Evolutionary conservation across 2,797 vertebrate genomes (phyloP), one percentile per base, ranked within the genome.

Genomic region (Sebastes miniatus): DNA sequence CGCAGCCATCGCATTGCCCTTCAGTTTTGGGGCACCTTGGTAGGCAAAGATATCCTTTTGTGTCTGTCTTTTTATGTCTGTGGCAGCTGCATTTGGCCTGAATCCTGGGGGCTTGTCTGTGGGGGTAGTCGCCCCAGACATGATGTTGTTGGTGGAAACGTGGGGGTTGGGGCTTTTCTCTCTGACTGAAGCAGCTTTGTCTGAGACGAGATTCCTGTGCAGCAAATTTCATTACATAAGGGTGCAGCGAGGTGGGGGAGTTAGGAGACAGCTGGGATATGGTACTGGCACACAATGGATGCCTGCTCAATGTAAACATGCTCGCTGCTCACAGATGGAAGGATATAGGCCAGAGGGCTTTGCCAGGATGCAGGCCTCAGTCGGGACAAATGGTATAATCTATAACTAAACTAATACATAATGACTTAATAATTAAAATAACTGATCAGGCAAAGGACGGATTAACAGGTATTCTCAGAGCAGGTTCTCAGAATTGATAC

Each of bases 171-270:
- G 81, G 36, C 12, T 56, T 81, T 82, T 83, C 59, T 73, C 74
- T 81, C 79, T 25, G 61, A 96, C 95, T 94, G 91, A 94, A 82
- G 87, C 77, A 80, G 90, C 95, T 96, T 95, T 96, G 95, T 96
- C 92, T 91, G 92, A 78, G 75, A 84, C 4, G 67, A 84, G 90
- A 96, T 96, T 96, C 94, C 95, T 95, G 87, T 85, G 92, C 94
- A 91, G 93, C 80, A 91, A 83, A 91, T 91, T 80, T 90, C 88
- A 92, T 95, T 95, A 90, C 94, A 93, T 94, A 94, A 95, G 85
- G 86, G 56, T 85, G 76, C 74, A 79, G 75, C 18, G 32, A 84
- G 84, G 66, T 63, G 86, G 92, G 91, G 88, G 92, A 76, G 91
- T 81, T 22, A 1, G 36, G 73, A 81, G 91, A 89, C 95, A 94